phyloP scores from a whole-genome alignment of 2,113 vertebrate genomes.

The Enhydra lutris region DNA sequence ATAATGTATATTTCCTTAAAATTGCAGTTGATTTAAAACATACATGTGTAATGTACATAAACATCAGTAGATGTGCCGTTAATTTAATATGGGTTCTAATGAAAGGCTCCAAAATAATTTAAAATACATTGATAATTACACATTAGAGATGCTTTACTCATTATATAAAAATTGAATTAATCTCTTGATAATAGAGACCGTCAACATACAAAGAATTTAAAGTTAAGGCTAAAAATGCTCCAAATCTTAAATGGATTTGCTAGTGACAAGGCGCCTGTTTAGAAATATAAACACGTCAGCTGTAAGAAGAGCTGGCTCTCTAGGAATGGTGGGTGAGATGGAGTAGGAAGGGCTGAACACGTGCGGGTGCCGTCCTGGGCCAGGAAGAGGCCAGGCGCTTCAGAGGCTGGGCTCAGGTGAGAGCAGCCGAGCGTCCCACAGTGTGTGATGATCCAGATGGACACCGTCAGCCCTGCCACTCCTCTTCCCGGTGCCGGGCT shows the following conservation, averaged over 20 bases:
- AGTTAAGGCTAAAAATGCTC: neutral
- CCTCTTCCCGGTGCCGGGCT: neutral
- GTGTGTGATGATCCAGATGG: fast-evolving
- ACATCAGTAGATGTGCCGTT: neutral
- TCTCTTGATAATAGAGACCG: neutral
- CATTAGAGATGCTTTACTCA: neutral
- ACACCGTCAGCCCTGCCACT: neutral
- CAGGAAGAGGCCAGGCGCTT: neutral
- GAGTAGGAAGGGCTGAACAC: neutral
- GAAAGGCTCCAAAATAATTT: neutral
- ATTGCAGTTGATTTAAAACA: conserved; percentile 26
- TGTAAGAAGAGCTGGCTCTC: neutral
- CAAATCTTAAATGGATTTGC: neutral
- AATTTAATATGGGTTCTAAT: neutral
- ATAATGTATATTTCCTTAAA: conserved; percentile 20
- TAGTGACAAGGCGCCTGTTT: neutral
- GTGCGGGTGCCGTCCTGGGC: fast-evolving
- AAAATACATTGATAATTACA: neutral
- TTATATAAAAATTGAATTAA: conserved; percentile 21
- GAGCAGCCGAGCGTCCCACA: fast-evolving
- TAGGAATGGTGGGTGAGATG: neutral
- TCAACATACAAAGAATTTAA: neutral
- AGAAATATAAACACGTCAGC: neutral
- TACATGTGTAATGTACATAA: neutral
- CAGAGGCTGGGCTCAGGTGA: neutral